These are phyloP conservation scores for Drosophila differens DNA, from an alignment of 2,888 invertebrate genomes.

Conservation along the genomic window DNA sequence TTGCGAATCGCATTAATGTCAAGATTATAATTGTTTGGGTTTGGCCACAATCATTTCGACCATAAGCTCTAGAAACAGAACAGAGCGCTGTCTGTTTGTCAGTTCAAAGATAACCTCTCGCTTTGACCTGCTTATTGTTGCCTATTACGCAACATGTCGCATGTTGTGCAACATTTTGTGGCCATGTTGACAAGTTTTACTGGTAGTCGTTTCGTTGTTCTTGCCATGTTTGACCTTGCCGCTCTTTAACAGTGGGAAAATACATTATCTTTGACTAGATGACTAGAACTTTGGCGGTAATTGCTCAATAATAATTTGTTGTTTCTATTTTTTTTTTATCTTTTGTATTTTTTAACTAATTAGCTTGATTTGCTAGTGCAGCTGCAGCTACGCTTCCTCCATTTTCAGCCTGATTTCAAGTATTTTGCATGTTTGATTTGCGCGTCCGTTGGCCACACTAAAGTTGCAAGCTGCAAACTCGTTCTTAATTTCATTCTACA, in stretches of 20 bases:
- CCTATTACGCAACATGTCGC: slow-evolving; percentile 29
- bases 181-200: slow-evolving; percentile 54
- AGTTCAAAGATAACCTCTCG: slow-evolving; percentile 22
- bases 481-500: slow-evolving; percentile 74
- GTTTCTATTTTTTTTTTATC: slow-evolving; percentile 7
- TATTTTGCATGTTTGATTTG: slow-evolving; percentile 30
- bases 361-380: slow-evolving; percentile 55
- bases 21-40: slow-evolving; percentile 65
- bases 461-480: slow-evolving; percentile 49
- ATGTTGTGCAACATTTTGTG: slow-evolving; percentile 61
- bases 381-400: slow-evolving; percentile 53
- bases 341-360: slow-evolving; percentile 37
- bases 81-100: slow-evolving; percentile 17
- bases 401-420: slow-evolving; percentile 27
- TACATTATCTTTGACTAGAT: slow-evolving; percentile 18
- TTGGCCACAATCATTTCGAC: slow-evolving; percentile 44
- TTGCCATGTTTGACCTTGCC: slow-evolving; percentile 60
- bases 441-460: slow-evolving; percentile 30
- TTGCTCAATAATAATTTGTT: slow-evolving; percentile 53
- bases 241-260: slow-evolving; percentile 66
- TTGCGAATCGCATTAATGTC: slow-evolving; percentile 70
- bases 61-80: slow-evolving; percentile 13
- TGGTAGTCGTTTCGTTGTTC: slow-evolving; percentile 42
- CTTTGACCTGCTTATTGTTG: slow-evolving; percentile 27
- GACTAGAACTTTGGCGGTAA: slow-evolving; percentile 55